Evolutionary conservation across 2,888 invertebrate genomes (phyloP).

Genomic region (Melieria picta): DNA sequence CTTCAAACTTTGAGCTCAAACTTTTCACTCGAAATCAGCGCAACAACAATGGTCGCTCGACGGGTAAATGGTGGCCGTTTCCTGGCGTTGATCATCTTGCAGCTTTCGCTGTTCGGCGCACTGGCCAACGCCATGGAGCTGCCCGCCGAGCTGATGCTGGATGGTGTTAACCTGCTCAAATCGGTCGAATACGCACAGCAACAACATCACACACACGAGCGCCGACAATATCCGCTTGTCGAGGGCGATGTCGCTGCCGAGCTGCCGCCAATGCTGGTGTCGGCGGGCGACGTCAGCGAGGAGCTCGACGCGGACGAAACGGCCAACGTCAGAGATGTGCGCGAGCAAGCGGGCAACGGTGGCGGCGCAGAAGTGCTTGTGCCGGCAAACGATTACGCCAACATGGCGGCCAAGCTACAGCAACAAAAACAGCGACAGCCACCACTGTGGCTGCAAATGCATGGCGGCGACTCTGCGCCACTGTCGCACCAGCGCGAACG

Average conservation of each 20-base stretch:
- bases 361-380: slow-evolving; percentile 17
- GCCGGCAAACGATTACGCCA: slow-evolving; percentile 19
- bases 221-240: slow-evolving; percentile 24
- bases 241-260: too few species aligned
- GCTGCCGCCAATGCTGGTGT: background rate
- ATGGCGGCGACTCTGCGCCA: slow-evolving; percentile 30
- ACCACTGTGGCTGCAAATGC: slow-evolving; percentile 39
- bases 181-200: slow-evolving; percentile 46
- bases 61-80: background rate
- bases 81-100: slow-evolving; percentile 45
- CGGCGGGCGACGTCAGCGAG: slow-evolving; percentile 1
- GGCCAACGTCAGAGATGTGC: background rate
- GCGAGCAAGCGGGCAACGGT: background rate
- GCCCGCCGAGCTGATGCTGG: slow-evolving; percentile 49
- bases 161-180: slow-evolving; percentile 41
- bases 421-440: slow-evolving; percentile 38
- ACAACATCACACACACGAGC: slow-evolving; percentile 10
- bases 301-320: slow-evolving; percentile 16
- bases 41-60: background rate
- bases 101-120: slow-evolving; percentile 17
- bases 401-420: background rate
- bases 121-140: slow-evolving; percentile 47
- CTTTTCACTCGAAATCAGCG: background rate
- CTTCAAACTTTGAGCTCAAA: background rate
- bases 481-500: slow-evolving; percentile 12